These are phyloP conservation scores for Bubo scandiacus DNA, from an alignment of 2,113 vertebrate species.

Conservation along the genomic window DNA sequence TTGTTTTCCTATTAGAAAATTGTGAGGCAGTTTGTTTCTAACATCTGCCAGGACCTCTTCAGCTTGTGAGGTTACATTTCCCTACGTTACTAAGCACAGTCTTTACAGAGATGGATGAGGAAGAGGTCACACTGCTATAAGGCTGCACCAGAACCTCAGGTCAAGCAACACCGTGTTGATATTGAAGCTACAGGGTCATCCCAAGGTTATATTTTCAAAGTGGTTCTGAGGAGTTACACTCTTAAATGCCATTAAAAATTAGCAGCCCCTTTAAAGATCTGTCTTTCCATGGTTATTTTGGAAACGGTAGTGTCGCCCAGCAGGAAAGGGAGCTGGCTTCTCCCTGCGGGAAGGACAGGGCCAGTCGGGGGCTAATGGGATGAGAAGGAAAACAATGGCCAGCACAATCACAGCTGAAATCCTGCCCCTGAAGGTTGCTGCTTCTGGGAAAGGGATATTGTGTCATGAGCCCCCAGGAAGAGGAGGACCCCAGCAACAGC, in stretches of 20 bases:
- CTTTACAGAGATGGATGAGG: background rate
- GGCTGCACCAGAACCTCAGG: background rate
- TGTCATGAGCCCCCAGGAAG: background rate
- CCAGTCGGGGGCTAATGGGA: fast-evolving
- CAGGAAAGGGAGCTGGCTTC: background rate
- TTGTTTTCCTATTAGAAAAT: background rate
- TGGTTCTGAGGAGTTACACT: background rate
- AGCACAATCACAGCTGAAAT: background rate
- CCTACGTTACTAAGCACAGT: background rate
- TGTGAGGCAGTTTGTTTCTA: background rate
- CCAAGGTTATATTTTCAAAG: background rate
- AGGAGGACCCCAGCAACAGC: background rate
- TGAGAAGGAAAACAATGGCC: background rate
- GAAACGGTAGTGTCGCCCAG: background rate
- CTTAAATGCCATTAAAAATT: background rate
- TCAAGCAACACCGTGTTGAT: background rate
- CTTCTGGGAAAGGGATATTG: background rate
- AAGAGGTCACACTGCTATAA: fast-evolving
- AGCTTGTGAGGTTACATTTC: background rate
- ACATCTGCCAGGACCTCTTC: background rate
- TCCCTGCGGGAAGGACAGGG: background rate
- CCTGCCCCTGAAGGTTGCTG: background rate
- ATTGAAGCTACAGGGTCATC: background rate
- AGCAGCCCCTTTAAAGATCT: background rate
- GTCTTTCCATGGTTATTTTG: background rate